Conservation (phyloP, 2,888 invertebrate genomes). For the Coremacera marginata region DNA sequence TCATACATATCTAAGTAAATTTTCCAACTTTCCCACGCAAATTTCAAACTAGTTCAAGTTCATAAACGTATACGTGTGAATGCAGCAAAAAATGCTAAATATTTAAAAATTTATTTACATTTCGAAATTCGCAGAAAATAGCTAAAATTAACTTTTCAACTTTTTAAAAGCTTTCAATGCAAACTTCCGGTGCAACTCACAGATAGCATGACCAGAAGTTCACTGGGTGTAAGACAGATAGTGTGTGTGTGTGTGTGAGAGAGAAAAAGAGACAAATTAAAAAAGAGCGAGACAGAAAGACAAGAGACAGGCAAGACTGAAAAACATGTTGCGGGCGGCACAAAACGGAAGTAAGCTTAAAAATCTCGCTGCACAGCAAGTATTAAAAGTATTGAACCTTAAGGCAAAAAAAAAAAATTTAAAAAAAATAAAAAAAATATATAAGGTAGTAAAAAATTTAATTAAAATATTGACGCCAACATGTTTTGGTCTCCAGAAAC, state of each 20-base stretch:
- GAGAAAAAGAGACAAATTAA: background rate
- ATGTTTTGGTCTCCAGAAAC: background rate
- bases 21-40: background rate
- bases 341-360: no score
- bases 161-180: constrained; percentile 59
- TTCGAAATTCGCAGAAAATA: constrained; percentile 18
- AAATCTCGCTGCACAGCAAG: no score
- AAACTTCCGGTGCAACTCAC: constrained; percentile 48
- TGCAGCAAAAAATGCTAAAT: no score
- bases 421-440: background rate
- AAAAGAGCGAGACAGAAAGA: background rate
- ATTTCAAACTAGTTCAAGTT: constrained; percentile 16
- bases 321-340: no score
- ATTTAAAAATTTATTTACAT: no score
- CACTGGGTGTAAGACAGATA: background rate
- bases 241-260: background rate
- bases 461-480: background rate
- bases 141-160: constrained; percentile 52
- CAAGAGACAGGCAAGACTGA: no score
- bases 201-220: background rate
- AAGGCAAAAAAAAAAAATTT: constrained; percentile 2
- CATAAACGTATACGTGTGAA: background rate
- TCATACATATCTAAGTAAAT: no score
- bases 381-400: no score
- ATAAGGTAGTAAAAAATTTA: no score